Evolutionary conservation across 2,888 invertebrate species (phyloP), one percentile per base, ranked within the genome.

Genomic region (Chymomyza procnemis): DNA sequence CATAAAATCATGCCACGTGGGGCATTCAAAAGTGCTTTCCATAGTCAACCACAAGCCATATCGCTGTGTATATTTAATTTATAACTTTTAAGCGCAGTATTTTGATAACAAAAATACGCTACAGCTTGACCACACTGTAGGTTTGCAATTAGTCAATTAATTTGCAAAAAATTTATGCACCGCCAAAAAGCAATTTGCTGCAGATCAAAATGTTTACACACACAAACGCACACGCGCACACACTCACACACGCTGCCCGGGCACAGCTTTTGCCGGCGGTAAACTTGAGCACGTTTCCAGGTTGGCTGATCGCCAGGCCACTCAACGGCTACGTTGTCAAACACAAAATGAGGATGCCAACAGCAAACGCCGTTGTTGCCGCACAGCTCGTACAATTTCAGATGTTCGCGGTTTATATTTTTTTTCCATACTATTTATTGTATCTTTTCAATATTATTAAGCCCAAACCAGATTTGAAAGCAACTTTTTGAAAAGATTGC

Each of bases 221-320:
- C 73, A 69, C 64, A 52, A 50, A 58, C 62, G 58, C 63, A 65
- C 47, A 57, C 60, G 34, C n/a, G 41, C 34, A 41, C n/a, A 41
- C 16, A 47, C 19, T 30, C 1, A 41, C 16, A 57, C 55, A 61
- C 41, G 48, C 18, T 87, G 88, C 89, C 88, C 89, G 74, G 89
- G 88, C n/a, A n/a, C n/a, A n/a, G n/a, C n/a, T n/a, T n/a, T n/a
- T 87, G 88, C 89, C 88, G 89, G 74, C 89, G 88, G 89, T 88
- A 89, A 88, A 87, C 69, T 70, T 71, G 65, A 64, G 56, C 26
- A 52, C 41, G 67, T 56, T 57, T 41, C 9, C 12, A 9, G 12
- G n/a, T 19, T 65, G 69, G 46, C n/a, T n/a, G n/a, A 59, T 21
- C 59, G 59, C 55, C 12, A 46, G 18, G 55, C 9, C 50, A 70